Percentiles rank a stretch among this genome's conserved stretches.
phyloP scores from a whole-genome alignment of 2,113 vertebrate species.

The Pipa parva region DNA sequence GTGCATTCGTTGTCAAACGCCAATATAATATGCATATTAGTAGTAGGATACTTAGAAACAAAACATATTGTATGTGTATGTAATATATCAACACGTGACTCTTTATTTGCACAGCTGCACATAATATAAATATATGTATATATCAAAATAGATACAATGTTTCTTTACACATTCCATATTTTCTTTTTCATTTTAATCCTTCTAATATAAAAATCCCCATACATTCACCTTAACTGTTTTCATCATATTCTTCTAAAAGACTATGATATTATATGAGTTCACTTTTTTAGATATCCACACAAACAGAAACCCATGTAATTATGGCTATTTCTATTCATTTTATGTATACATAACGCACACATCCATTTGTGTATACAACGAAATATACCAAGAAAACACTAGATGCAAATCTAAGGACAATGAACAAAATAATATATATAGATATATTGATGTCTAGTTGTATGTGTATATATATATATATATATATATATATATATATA shows the following conservation, averaged over 20 bases:
- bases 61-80: background rate
- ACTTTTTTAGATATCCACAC: too few relatives aligned
- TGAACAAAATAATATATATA: background rate
- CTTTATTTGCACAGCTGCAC: too few relatives aligned
- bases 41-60: background rate
- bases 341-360: too few relatives aligned
- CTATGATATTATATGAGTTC: too few relatives aligned
- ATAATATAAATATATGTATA: background rate
- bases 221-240: too few relatives aligned
- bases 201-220: too few relatives aligned
- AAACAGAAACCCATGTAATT: too few relatives aligned
- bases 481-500: constrained; percentile 3
- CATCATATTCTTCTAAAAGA: too few relatives aligned
- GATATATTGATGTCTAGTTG: background rate
- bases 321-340: too few relatives aligned
- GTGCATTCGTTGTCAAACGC: constrained; percentile 10
- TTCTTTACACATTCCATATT: background rate
- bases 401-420: background rate
- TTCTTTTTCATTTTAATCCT: too few relatives aligned
- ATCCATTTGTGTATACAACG: background rate
- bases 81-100: background rate
- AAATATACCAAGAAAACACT: background rate
- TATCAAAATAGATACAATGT: background rate
- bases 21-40: too few relatives aligned
- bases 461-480: background rate